Base-by-base conservation (phyloP, 2,113 vertebrate genomes). In the Mirza zaza region DNA sequence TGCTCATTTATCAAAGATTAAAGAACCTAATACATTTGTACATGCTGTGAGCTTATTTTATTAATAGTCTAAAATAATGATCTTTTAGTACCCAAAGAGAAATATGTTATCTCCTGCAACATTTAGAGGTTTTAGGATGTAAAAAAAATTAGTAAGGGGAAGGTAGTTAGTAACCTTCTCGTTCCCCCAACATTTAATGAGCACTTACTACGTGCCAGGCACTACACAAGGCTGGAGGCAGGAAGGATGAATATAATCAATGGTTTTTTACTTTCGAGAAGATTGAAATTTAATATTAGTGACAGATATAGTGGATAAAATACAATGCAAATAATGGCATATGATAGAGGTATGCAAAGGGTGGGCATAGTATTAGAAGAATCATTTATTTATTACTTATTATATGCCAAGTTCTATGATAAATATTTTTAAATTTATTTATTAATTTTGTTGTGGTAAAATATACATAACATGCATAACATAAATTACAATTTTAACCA, bases 1-100 rank as follows among this genome's bases (percentile, higher is more conserved):
- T 27, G 18, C 29, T 91, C 90, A 89, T 87, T 93, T 89, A 89
- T 27, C 52, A 57, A 96, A 83, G 68, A 93, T 95, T 94, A 92
- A 93, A 77, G 29, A 71, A 63, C 9, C 34, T 3, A 76, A 68
- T 91, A 71, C 15, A 67, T 81, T 68, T 87, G 68, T 90, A 81
- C 27, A 34, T 36, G 55, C 36, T 82, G 15, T 95, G 65, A 90
- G 48, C 29, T 94, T 79, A 77, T 81, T 96, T 97, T 82, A 57
- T 57, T 57, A 57, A 57, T 57, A 73, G 61, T 91, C 20, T 29
- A 94, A 93, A 92, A 93, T 57, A 91, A 94, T 70, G 45, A 91
- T 88, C n/a, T 91, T 87, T 27, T 77, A 91, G 32, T 25, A 80
- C 29, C 20, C 8, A 59, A 65, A 3, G n/a, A 73, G 61, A 89